Percentiles rank a stretch among this genome's conserved stretches.
These are phyloP conservation scores for Peromyscus nudipes DNA, from an alignment of 2,797 vertebrate species.

Conservation along the genomic window DNA sequence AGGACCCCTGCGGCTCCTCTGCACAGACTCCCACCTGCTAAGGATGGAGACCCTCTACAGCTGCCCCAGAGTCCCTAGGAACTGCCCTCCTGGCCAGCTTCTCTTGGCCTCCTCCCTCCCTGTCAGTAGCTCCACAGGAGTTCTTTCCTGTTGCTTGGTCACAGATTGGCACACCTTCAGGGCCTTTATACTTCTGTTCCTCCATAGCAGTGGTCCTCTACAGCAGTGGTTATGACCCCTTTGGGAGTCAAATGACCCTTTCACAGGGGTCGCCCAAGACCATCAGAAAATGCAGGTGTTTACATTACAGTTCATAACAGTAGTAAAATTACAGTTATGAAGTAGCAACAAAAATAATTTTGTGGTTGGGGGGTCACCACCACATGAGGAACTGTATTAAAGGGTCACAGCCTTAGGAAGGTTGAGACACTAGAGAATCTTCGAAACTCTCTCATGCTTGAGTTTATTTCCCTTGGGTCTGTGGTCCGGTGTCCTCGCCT, in stretches of 20 bases:
- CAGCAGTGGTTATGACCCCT: no score
- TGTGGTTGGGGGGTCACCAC: not conserved
- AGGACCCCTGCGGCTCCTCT: not conserved
- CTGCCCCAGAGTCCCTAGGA: not conserved
- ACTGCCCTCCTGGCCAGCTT: not conserved
- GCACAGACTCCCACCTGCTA: not conserved
- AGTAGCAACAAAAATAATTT: not conserved
- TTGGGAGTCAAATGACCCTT: not conserved
- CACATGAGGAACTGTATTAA: not conserved
- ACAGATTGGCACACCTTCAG: accelerated
- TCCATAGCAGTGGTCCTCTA: not conserved
- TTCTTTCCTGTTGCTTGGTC: not conserved
- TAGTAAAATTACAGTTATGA: not conserved
- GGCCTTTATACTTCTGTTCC: not conserved
- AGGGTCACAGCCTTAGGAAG: not conserved
- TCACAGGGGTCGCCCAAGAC: not conserved
- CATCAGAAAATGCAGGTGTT: not conserved
- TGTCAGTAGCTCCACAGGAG: not conserved
- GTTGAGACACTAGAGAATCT: not conserved
- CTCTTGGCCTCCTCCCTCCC: not conserved
- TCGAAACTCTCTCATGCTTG: not conserved
- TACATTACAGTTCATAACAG: not conserved
- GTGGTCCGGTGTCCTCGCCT: not conserved
- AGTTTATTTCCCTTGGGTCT: accelerated
- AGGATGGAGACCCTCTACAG: not conserved